These are phyloP conservation scores for Drosophila tropicalis DNA, from an alignment of 1,140 invertebrate genomes.

Conservation along the genomic window DNA sequence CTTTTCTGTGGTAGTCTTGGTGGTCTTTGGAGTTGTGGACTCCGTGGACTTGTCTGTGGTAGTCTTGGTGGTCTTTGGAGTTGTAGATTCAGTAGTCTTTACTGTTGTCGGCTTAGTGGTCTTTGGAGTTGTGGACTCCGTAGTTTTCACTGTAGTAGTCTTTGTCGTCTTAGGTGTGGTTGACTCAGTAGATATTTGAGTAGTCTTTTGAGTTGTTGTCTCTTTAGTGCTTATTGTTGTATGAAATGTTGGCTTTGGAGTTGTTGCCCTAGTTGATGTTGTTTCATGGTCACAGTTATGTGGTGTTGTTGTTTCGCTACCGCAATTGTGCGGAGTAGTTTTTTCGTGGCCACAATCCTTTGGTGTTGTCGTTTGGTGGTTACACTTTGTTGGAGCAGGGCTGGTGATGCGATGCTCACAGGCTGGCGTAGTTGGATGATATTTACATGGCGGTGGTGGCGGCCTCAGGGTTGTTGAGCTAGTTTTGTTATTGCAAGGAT, in stretches of 20 bases:
- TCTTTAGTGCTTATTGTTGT: background rate
- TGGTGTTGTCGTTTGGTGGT: conserved; percentile 22
- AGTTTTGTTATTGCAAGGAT: conserved; percentile 64
- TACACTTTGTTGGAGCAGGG: conserved; percentile 30
- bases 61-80: conserved; percentile 1
- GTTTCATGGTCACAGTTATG: conserved; percentile 24
- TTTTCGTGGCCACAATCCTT: background rate
- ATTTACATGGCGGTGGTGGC: conserved; percentile 43
- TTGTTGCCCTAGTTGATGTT: conserved; percentile 14
- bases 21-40: conserved; percentile 2
- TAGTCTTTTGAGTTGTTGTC: background rate
- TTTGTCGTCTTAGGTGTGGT: conserved; percentile 3
- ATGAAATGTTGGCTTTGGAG: conserved; percentile 16
- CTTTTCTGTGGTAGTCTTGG: background rate
- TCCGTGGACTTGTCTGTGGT: background rate
- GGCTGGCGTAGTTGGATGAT: conserved; percentile 46
- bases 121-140: background rate
- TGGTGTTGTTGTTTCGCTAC: conserved; percentile 1
- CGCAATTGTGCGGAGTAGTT: conserved; percentile 21
- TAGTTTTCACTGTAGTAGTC: background rate
- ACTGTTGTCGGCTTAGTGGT: background rate
- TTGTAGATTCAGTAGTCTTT: conserved; percentile 5
- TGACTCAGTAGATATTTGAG: background rate
- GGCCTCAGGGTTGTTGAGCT: conserved; percentile 54
- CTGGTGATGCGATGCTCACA: conserved; percentile 43